These are phyloP conservation scores for Scaptodrosophila lebanonensis DNA, from an alignment of 1,140 invertebrate species.

Conservation along the genomic window DNA sequence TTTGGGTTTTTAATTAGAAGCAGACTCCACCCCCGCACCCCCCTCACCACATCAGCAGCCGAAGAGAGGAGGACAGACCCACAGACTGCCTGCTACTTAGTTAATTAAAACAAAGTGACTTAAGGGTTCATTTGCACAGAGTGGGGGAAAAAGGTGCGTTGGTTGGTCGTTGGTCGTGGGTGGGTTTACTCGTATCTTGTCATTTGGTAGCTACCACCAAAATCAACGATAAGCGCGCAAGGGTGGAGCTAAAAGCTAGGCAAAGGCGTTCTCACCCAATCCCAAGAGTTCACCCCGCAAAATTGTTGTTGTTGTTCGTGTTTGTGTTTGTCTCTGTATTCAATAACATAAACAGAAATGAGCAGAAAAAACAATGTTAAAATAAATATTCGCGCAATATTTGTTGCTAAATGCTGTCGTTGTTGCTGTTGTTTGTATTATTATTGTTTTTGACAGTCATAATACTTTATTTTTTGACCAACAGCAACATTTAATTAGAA, in stretches of 20 bases:
- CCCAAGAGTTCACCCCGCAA: not conserved
- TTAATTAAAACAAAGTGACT: constrained; percentile 74
- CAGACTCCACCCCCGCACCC: constrained; percentile 38
- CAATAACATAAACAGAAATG: constrained; percentile 14
- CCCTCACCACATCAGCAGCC: constrained; percentile 1
- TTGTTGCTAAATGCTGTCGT: no score
- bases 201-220: no score
- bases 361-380: no score
- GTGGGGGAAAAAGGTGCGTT: not conserved
- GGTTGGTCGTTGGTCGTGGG: not conserved
- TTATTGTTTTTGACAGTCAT: no score
- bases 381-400: no score
- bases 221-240: no score
- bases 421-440: no score
- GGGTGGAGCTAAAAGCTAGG: no score
- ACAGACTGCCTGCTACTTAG: constrained; percentile 57
- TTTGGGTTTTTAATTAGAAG: constrained; percentile 45
- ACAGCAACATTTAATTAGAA: no score
- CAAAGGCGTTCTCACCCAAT: not conserved
- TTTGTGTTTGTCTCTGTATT: constrained; percentile 3
- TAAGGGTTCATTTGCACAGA: constrained; percentile 57
- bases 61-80: no score
- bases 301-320: constrained; percentile 17
- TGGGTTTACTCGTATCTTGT: not conserved
- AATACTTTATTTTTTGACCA: no score